Conservation (phyloP, 2,797 vertebrate species). For the Muscicapa comitata region DNA sequence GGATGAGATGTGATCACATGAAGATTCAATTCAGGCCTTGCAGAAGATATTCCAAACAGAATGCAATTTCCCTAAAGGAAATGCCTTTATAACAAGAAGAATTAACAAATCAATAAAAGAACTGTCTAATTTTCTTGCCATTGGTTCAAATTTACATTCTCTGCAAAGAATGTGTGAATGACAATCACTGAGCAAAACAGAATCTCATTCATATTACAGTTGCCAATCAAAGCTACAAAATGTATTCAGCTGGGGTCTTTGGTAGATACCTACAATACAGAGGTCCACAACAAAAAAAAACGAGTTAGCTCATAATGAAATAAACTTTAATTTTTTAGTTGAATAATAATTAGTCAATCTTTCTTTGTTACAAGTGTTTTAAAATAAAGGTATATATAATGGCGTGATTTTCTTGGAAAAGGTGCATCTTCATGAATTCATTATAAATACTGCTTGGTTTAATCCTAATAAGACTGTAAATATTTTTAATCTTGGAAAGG, state of each 20-base stretch:
- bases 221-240: conserved; percentile 30
- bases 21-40: background rate
- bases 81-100: conserved; percentile 17
- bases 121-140: conserved; percentile 37
- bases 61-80: background rate
- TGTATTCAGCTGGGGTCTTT: background rate
- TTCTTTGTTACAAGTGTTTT: background rate
- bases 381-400: background rate
- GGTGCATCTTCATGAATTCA: background rate
- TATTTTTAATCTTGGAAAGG: background rate
- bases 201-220: conserved; percentile 23
- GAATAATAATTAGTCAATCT: background rate
- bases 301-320: background rate
- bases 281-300: background rate
- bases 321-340: background rate
- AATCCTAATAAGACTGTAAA: background rate
- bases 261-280: background rate
- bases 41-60: background rate
- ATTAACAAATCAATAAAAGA: conserved; percentile 39
- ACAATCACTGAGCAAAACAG: conserved; percentile 1
- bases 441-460: background rate
- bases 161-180: conserved; percentile 3
- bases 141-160: conserved; percentile 37
- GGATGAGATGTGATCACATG: background rate
- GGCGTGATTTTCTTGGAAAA: background rate